Evolutionary conservation across 2,888 invertebrate genomes (phyloP), one percentile per base, ranked within the genome.

Genomic region (Orthosia incerta): DNA sequence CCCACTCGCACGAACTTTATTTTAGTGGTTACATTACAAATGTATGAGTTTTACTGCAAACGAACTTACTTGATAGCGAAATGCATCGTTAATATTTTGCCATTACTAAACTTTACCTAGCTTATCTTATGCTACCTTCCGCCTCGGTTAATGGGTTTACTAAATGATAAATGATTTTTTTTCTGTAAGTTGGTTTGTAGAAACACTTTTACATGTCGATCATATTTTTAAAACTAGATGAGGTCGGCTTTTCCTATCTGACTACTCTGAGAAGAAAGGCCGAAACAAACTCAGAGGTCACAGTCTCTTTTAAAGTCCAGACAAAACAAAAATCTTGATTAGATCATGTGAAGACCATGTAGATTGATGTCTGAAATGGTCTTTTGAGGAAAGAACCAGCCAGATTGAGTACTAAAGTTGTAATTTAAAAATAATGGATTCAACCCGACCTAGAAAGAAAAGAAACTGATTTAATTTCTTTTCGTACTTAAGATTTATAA

Each of bases 391-490:
- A n/a, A n/a, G n/a, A n/a, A n/a, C n/a, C n/a, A n/a, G n/a, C n/a
- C n/a, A n/a, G n/a, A n/a, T n/a, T n/a, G n/a, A n/a, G n/a, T 80
- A 56, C 51, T 65, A 69, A 74, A 80, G 50, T 31, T 23, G 23
- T 69, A 65, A 57, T 61, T 50, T 57, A 65, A 75, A 80, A 65
- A 62, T 66, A 71, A 82, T 71, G 59, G 39, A 63, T 76, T 56
- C 20, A 60, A 46, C 62, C 55, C 23, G 57, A 20, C 62, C 50
- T 39, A 63, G 46, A 66, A 59, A 76, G 53, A 0, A 23, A 65
- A 46, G 56, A 50, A 53, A 18, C 26, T n/a, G n/a, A n/a, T n/a
- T n/a, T n/a, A n/a, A n/a, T 61, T 79, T 56, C 31, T 56, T 50
- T 51, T 56, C 2, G 9, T 74, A 67, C 26, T 31, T 46, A 53